phyloP scores from a whole-genome alignment of 2,888 invertebrate species.

The Morpho achilles region DNA sequence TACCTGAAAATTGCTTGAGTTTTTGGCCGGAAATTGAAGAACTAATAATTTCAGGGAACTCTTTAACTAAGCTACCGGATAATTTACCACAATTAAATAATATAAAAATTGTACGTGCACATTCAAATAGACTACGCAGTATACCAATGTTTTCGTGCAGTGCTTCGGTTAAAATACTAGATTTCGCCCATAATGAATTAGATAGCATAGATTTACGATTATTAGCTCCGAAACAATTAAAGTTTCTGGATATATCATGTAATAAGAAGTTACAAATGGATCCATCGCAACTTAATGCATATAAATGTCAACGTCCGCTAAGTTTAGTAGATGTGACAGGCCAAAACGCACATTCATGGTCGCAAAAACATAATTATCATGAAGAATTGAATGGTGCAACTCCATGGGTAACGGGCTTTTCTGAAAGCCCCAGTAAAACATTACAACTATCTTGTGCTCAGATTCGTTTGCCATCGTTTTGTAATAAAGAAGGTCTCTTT shows the following conservation, averaged over 20 bases:
- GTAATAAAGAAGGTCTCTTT: conserved; percentile 89
- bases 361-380: conserved; percentile 70
- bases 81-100: conserved; percentile 85
- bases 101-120: conserved; percentile 86
- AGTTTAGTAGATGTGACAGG: conserved; percentile 92
- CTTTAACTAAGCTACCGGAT: conserved; percentile 86
- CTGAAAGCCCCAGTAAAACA: conserved; percentile 88
- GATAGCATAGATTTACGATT: conserved; percentile 87
- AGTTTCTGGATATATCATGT: conserved; percentile 91
- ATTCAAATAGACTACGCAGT: conserved; percentile 87
- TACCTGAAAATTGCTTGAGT: conserved; percentile 86
- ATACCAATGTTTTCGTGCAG: conserved; percentile 89
- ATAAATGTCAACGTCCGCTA: conserved; percentile 88
- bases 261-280: conserved; percentile 90
- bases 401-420: conserved; percentile 91
- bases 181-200: conserved; percentile 91
- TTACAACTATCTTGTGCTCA: conserved; percentile 88
- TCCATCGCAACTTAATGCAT: conserved; percentile 88
- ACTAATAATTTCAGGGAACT: conserved; percentile 89
- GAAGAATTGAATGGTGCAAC: conserved; percentile 77
- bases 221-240: conserved; percentile 88
- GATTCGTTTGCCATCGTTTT: conserved; percentile 87
- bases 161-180: conserved; percentile 86
- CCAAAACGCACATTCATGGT: conserved; percentile 84
- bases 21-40: conserved; percentile 91